Evolutionary conservation across 2,888 invertebrate genomes (phyloP).

Genomic region (Ormia ochracea): DNA sequence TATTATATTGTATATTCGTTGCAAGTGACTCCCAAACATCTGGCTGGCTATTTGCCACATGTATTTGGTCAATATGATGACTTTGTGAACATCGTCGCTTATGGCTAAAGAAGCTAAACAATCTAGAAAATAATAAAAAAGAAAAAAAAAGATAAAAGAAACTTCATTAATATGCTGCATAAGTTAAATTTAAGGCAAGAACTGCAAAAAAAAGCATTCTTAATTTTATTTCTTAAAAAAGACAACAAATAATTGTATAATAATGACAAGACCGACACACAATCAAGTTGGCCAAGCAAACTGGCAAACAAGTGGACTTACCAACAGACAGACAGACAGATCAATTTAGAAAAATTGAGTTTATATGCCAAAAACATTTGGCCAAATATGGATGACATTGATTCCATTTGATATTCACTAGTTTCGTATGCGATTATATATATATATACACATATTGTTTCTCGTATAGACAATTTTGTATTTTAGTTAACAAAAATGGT

Average conservation of each 20-base stretch:
- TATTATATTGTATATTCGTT: neutral
- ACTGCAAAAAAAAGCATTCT: neutral
- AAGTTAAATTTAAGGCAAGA: neutral
- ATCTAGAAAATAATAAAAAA: neutral
- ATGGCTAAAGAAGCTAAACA: conserved; percentile 34
- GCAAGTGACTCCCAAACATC: conserved; percentile 46
- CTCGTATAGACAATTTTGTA: conserved; percentile 4
- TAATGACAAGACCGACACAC: neutral
- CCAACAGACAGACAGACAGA: conserved; percentile 1
- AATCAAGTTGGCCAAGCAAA: neutral
- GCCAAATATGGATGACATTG: conserved; percentile 60
- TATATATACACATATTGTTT: neutral
- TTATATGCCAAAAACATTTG: conserved; percentile 61
- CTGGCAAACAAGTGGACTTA: neutral
- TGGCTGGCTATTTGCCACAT: conserved; percentile 54
- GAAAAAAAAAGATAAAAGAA: conserved; percentile 3
- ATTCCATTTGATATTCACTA: conserved; percentile 38
- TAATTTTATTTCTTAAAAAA: conserved; percentile 12
- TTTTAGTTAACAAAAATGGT: conserved; percentile 27
- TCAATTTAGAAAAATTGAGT: conserved; percentile 53
- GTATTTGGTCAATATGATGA: conserved; percentile 41
- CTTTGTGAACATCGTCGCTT: conserved; percentile 40
- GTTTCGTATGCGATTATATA: too few species aligned
- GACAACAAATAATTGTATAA: conserved; percentile 21
- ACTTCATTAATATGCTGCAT: conserved; percentile 52